These are phyloP conservation scores for Macquaria ambigua DNA, from an alignment of 2,113 vertebrate species.

Conservation along the genomic window DNA sequence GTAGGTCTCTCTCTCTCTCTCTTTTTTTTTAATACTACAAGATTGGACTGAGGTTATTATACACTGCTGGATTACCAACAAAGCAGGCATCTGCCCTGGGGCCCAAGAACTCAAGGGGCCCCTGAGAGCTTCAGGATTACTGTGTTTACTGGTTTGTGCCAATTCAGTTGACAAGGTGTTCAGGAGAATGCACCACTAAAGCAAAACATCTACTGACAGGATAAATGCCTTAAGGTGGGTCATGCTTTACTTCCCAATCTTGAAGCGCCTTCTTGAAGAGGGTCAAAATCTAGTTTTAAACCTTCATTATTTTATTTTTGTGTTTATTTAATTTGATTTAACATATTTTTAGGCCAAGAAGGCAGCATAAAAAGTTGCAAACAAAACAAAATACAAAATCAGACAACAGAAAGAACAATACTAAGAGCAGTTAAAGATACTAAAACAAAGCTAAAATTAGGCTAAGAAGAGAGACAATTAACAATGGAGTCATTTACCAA, in stretches of 20 bases:
- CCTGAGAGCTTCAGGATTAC: not conserved
- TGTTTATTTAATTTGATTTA: not conserved
- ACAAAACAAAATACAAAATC: not conserved
- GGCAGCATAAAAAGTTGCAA: not conserved
- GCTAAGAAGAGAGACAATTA: not conserved
- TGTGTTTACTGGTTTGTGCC: not conserved
- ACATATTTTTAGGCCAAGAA: no score
- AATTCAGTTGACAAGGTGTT: not conserved
- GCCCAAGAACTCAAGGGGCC: not conserved
- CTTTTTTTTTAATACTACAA: no score
- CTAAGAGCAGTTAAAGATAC: not conserved
- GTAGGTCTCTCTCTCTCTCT: no score
- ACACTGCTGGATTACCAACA: not conserved
- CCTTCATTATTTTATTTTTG: not conserved
- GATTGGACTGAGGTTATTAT: not conserved
- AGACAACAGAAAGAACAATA: not conserved
- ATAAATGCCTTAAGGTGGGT: not conserved
- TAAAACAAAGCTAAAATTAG: not conserved
- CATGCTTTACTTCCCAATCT: constrained; percentile 1
- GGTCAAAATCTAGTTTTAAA: not conserved
- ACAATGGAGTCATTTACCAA: not conserved
- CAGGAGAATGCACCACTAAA: not conserved
- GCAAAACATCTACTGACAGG: not conserved
- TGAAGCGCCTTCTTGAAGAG: not conserved
- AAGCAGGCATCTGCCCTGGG: not conserved